phyloP scores from a whole-genome alignment of 1,140 invertebrate species.

The Neodiprion fabricii region DNA sequence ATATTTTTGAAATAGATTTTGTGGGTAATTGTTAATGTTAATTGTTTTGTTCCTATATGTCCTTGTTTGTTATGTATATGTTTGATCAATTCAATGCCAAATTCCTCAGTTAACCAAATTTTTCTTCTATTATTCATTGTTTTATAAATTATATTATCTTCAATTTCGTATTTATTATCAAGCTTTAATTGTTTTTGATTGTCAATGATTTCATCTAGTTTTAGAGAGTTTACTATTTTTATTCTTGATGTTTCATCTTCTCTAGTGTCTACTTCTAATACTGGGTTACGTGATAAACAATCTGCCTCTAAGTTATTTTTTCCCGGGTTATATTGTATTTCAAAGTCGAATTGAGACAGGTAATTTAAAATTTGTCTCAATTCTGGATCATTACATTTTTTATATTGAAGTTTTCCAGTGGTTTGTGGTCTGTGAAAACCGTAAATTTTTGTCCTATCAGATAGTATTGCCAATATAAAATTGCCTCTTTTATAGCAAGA shows the following conservation, averaged over 20 bases:
- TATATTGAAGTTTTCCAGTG: constrained; percentile 27
- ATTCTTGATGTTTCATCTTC: neutral
- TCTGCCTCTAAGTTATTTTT: constrained; percentile 28
- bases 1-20: constrained; percentile 32
- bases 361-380: neutral
- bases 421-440: constrained; percentile 29
- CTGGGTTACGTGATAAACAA: constrained; percentile 27
- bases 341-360: neutral
- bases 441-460: constrained; percentile 21
- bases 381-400: constrained; percentile 3
- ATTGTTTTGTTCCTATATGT: constrained; percentile 27
- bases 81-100: constrained; percentile 22
- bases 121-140: constrained; percentile 31
- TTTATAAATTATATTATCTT: constrained; percentile 26
- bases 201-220: neutral
- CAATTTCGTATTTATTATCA: neutral
- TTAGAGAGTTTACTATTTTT: neutral
- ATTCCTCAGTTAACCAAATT: constrained; percentile 32
- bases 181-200: neutral
- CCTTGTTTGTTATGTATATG: constrained; percentile 22
- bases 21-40: constrained; percentile 23
- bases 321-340: constrained; percentile 22
- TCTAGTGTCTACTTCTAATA: constrained; percentile 7
- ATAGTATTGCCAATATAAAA: neutral
- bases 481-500: neutral